Evolutionary conservation across 2,797 vertebrate genomes (phyloP), one percentile per base, ranked within the genome.

Genomic region (Mastacembelus armatus): DNA sequence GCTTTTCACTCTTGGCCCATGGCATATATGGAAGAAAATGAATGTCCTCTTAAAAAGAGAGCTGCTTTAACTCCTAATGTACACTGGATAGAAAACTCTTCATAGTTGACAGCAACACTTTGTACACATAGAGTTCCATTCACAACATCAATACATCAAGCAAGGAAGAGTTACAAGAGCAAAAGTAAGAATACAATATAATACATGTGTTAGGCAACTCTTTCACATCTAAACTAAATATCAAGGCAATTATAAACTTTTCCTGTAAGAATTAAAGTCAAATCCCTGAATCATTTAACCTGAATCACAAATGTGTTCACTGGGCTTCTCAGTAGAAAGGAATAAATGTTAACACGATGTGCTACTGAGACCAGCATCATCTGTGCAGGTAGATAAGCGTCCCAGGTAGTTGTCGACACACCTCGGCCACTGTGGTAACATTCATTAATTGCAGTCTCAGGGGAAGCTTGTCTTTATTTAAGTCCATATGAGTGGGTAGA

Each of bases 1-100:
- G 70, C 77, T 82, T 89, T 78, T 74, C 83, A 80, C 72, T 90
- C 66, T 87, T 69, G 74, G 86, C 77, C 83, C 33, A 12, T 63
- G 70, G 76, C 77, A 69, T 44, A 70, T 11, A 24, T 67, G 40
- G 68, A 67, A 64, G 52, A 60, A 65, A 85, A 74, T 63, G 56
- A 77, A 71, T 45, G 26, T 62, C 51, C 29, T 50, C 19, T 49
- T 67, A 60, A 67, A 77, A 57, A 44, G 24, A 58, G 6, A 33
- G 26, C 43, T n/a, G 26, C 36, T 60, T 48, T 16, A 62, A 40
- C 47, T 60, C 42, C 45, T 27, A 39, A 24, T 42, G 51, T 36
- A n/a, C 42, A 64, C 59, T 39, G 21, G 38, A 75, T 32, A 27
- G 30, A 39, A 47, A 65, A 30, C 55, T 22, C 27, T 4, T 4